phyloP scores from a whole-genome alignment of 2,888 invertebrate species.

The Labia minor region DNA sequence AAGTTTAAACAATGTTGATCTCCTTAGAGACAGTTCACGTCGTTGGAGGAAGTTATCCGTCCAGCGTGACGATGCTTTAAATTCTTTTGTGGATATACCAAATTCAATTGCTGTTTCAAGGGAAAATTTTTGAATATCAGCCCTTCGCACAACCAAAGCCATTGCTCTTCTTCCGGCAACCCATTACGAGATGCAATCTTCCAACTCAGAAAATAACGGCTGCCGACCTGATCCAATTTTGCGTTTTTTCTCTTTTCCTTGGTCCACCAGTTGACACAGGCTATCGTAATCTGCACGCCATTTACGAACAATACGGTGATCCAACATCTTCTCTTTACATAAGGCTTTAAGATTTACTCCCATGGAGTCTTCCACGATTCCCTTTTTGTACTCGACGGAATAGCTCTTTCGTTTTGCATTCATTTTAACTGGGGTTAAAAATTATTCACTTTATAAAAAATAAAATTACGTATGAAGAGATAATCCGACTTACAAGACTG shows the following conservation, averaged over 20 bases:
- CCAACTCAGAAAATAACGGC: conserved; percentile 25
- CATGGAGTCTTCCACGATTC: too few species aligned
- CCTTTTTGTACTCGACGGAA: too few species aligned
- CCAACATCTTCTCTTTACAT: too few species aligned
- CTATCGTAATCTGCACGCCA: too few species aligned
- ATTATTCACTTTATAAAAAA: too few species aligned
- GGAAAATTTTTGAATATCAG: conserved; percentile 24
- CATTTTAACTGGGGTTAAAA: too few species aligned
- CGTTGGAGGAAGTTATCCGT: conserved; percentile 23
- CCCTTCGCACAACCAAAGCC: conserved; percentile 20
- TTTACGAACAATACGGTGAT: too few species aligned
- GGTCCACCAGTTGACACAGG: too few species aligned
- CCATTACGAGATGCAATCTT: conserved; percentile 24
- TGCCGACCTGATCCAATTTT: conserved; percentile 25
- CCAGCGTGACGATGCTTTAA: conserved; percentile 24
- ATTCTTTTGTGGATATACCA: conserved; percentile 22
- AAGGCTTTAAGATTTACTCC: too few species aligned
- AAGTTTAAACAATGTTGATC: conserved; percentile 23
- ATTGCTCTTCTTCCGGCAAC: conserved; percentile 22
- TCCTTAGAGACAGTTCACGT: conserved; percentile 24
- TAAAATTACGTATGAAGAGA: too few species aligned
- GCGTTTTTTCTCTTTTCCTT: conserved; percentile 24
- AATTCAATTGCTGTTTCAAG: conserved; percentile 15
- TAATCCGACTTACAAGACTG: too few species aligned
- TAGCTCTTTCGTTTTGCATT: too few species aligned